Percentiles rank a stretch among this genome's conserved stretches.
These are phyloP conservation scores for Sinocyclocheilus rhinocerous DNA, from an alignment of 2,113 vertebrate species.

Conservation along the genomic window DNA sequence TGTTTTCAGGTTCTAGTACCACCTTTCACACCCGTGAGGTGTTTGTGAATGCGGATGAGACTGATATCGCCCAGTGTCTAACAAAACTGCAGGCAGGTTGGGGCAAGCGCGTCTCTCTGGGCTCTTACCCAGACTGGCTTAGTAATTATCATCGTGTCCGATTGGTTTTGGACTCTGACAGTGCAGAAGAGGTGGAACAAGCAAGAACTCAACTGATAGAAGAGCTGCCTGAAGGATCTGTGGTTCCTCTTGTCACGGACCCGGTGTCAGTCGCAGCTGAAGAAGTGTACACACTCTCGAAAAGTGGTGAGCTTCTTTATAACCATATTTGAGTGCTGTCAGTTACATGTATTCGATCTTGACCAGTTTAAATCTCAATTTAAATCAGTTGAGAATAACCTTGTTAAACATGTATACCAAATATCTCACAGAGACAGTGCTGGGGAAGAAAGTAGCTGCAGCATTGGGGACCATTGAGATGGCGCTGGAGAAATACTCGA, in stretches of 20 bases:
- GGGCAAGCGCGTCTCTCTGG: slow-evolving; percentile 77
- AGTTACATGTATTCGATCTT: background rate
- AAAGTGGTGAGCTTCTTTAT: slow-evolving; percentile 76
- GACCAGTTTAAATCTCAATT: background rate
- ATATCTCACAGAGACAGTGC: slow-evolving; percentile 75
- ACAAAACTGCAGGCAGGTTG: slow-evolving; percentile 75
- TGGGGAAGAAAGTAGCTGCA: slow-evolving; percentile 84
- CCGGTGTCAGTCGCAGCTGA: slow-evolving; percentile 74
- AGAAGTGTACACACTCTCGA: slow-evolving; percentile 84
- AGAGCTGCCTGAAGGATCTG: slow-evolving; percentile 74
- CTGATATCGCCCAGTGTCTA: slow-evolving; percentile 76
- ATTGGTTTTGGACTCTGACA: slow-evolving; percentile 87
- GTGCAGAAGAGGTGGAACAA: slow-evolving; percentile 77
- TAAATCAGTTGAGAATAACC: background rate
- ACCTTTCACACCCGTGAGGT: slow-evolving; percentile 81
- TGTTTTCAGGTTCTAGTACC: slow-evolving; percentile 81
- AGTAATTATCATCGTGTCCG: slow-evolving; percentile 92
- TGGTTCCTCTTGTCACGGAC: slow-evolving; percentile 79
- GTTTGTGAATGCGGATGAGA: slow-evolving; percentile 82
- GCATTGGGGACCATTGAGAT: slow-evolving; percentile 84
- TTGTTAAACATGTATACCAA: background rate
- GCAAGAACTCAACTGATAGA: slow-evolving; percentile 77
- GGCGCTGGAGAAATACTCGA: slow-evolving; percentile 81
- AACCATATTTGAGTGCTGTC: background rate
- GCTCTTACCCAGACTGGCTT: slow-evolving; percentile 94